Evolutionary conservation across 1,140 invertebrate species (phyloP).

Genomic region (Drosophila athabasca): DNA sequence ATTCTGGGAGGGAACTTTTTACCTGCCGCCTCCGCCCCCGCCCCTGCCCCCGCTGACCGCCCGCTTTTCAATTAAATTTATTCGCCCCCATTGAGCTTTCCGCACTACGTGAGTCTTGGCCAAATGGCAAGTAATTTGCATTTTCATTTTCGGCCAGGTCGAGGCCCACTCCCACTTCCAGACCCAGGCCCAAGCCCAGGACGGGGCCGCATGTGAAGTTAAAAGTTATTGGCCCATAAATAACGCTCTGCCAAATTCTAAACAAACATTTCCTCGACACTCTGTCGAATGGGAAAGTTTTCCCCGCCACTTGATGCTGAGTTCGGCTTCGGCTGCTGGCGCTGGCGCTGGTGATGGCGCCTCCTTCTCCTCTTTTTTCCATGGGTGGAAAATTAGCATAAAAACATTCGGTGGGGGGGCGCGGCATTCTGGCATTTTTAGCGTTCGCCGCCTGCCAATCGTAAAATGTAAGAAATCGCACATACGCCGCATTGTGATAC

Average conservation of each 20-base stretch:
- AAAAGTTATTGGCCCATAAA: slow-evolving; percentile 80
- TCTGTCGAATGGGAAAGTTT: slow-evolving; percentile 72
- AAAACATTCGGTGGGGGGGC: slow-evolving; percentile 36
- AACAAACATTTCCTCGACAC: slow-evolving; percentile 73
- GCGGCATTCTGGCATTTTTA: slow-evolving; percentile 49
- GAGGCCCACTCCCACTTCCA: no score
- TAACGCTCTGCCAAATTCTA: slow-evolving; percentile 77
- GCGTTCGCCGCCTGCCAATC: slow-evolving; percentile 60
- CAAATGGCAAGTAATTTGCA: slow-evolving; percentile 74
- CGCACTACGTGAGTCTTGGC: slow-evolving; percentile 45
- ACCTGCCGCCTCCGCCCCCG: slow-evolving; percentile 2
- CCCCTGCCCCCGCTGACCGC: no score
- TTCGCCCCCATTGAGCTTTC: slow-evolving; percentile 39
- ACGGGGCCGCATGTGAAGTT: slow-evolving; percentile 73
- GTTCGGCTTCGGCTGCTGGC: slow-evolving; percentile 2
- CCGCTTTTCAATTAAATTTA: slow-evolving; percentile 59
- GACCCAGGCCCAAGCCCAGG: no score
- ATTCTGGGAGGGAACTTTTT: slow-evolving; percentile 22
- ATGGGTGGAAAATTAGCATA: slow-evolving; percentile 73
- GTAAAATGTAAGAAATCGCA: slow-evolving; percentile 71
- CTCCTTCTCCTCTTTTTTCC: slow-evolving; percentile 1
- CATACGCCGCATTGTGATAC: slow-evolving; percentile 57
- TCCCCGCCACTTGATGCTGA: slow-evolving; percentile 60
- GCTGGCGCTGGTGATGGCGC: not conserved
- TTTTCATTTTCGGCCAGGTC: slow-evolving; percentile 41